Percentiles rank a stretch among this genome's conserved stretches.
These are phyloP conservation scores for Siniperca scherzeri DNA, from an alignment of 2,797 vertebrate species.

Conservation along the genomic window DNA sequence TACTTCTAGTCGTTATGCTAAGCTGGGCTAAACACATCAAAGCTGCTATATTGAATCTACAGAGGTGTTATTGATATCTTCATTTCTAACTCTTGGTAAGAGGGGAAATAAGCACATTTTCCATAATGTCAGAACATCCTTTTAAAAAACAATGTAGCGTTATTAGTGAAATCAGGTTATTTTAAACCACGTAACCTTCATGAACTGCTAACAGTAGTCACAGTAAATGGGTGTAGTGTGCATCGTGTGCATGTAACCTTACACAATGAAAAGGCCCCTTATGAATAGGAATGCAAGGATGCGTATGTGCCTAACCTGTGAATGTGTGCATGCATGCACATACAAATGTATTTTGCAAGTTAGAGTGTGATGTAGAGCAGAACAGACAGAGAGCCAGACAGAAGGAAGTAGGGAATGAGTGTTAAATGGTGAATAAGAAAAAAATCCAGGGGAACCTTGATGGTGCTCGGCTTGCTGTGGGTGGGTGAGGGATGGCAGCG, in stretches of 20 bases:
- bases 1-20: not conserved
- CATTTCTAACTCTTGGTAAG: not conserved
- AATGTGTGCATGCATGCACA: slow-evolving; percentile 54
- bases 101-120: not conserved
- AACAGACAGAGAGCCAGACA: slow-evolving; percentile 64
- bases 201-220: slow-evolving; percentile 21
- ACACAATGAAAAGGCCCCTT: slow-evolving; percentile 28
- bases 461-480: slow-evolving; percentile 63
- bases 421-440: slow-evolving; percentile 55
- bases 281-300: slow-evolving; percentile 45
- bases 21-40: not conserved
- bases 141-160: not conserved
- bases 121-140: not conserved
- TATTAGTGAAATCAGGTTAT: slow-evolving; percentile 19
- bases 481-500: slow-evolving; percentile 46
- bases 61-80: not conserved
- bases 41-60: not conserved
- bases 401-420: slow-evolving; percentile 62
- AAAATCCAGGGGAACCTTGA: slow-evolving; percentile 66
- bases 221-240: slow-evolving; percentile 48
- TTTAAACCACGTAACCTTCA: slow-evolving; percentile 19
- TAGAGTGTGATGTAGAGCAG: slow-evolving; percentile 70
- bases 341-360: slow-evolving; percentile 67
- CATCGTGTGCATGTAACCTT: slow-evolving; percentile 36
- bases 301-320: slow-evolving; percentile 52